Evolutionary conservation across 2,797 vertebrate species (phyloP).

Genomic region (Lutjanus argentimaculatus): DNA sequence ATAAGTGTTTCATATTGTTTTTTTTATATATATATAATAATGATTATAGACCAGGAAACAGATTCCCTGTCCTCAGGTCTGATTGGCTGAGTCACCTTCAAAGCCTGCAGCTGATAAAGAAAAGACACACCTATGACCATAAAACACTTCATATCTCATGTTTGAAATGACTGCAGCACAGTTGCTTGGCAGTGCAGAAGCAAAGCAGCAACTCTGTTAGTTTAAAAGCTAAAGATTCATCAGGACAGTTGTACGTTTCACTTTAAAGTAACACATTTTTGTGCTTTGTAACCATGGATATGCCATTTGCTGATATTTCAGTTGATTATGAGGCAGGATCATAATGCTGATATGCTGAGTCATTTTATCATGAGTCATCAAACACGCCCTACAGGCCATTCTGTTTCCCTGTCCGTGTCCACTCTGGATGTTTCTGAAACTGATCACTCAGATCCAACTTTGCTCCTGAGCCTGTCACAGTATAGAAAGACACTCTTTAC

Average conservation of each 20-base stretch:
- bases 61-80: neutral
- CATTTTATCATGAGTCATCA: constrained; percentile 59
- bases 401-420: constrained; percentile 2
- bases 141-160: constrained; percentile 19
- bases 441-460: constrained; percentile 27
- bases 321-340: constrained; percentile 18
- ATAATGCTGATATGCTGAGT: constrained; percentile 50
- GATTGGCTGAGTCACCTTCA: constrained; percentile 18
- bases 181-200: neutral
- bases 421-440: constrained; percentile 18
- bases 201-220: neutral
- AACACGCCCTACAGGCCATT: constrained; percentile 36
- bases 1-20: neutral
- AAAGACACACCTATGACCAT: constrained; percentile 22
- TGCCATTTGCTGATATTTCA: constrained; percentile 1
- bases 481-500: neutral
- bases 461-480: neutral
- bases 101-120: constrained; percentile 21
- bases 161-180: neutral
- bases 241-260: neutral
- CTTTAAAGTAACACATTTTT: neutral
- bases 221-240: neutral
- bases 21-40: no score
- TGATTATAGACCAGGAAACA: neutral
- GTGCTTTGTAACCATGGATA: neutral